Evolutionary conservation across 2,113 vertebrate species (phyloP).

Genomic region (Triplophysa rosa): DNA sequence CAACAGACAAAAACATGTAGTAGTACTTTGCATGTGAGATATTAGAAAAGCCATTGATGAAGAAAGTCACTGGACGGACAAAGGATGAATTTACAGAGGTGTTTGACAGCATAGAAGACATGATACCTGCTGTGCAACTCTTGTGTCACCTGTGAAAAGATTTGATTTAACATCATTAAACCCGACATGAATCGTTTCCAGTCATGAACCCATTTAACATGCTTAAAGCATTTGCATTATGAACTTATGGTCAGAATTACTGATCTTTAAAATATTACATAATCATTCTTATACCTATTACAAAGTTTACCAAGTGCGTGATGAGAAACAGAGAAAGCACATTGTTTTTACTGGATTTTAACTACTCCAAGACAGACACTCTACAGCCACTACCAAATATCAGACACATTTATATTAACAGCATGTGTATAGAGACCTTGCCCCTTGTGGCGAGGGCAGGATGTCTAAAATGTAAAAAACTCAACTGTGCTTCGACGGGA

Average conservation of each 20-base stretch:
- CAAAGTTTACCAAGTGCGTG: neutral
- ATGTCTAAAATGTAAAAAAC: too few relatives aligned
- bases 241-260: too few relatives aligned
- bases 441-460: neutral
- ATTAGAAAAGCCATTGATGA: constrained; percentile 41
- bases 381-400: neutral
- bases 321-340: neutral
- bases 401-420: neutral
- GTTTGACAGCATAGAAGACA: neutral
- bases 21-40: constrained; percentile 37
- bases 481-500: too few relatives aligned
- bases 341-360: neutral
- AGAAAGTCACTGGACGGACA: constrained; percentile 24
- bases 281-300: neutral
- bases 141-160: neutral
- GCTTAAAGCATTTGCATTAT: too few relatives aligned
- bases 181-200: too few relatives aligned
- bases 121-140: neutral
- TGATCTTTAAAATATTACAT: neutral
- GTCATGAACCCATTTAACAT: too few relatives aligned
- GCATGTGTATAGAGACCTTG: neutral
- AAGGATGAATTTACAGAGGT: neutral
- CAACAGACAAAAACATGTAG: constrained; percentile 34
- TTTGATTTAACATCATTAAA: neutral
- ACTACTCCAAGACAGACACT: neutral